A percentile compares a stretch with the other conserved stretches of the same genome.
phyloP scores from a whole-genome alignment of 2,797 vertebrate species.

The Aulostomus chinensis region DNA sequence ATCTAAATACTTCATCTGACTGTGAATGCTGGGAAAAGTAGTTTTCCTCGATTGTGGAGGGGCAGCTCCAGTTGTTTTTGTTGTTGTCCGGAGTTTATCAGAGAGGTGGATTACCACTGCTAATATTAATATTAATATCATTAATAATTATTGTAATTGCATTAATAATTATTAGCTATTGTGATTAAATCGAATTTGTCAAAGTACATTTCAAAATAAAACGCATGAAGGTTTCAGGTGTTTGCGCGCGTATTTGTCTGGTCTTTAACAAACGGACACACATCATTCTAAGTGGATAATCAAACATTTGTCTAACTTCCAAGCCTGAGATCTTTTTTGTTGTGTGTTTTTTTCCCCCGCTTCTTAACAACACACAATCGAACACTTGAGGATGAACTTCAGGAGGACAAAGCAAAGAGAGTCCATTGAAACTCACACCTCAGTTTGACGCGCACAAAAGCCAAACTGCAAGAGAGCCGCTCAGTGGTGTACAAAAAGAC shows the following conservation, averaged over 20 bases:
- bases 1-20: not conserved
- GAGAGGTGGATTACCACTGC: no score
- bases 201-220: not conserved
- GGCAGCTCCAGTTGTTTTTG: no score
- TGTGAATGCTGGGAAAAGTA: no score
- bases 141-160: no score
- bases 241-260: constrained; percentile 6
- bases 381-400: constrained; percentile 99
- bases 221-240: not conserved
- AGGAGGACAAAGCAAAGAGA: constrained; percentile 93
- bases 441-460: constrained; percentile 94
- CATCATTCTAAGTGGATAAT: constrained; percentile 93
- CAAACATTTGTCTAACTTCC: constrained; percentile 99
- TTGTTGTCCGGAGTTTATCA: no score
- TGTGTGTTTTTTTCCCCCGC: constrained; percentile 72
- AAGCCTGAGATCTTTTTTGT: constrained; percentile 88
- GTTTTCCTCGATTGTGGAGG: no score
- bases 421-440: constrained; percentile 99
- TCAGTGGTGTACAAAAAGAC: constrained; percentile 95
- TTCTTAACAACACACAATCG: constrained; percentile 89
- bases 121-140: no score
- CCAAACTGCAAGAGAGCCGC: constrained; percentile 88
- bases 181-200: no score
- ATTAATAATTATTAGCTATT: no score
- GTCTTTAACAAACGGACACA: constrained; percentile 53